A percentile compares a stretch with the other conserved stretches of the same genome.
Conservation (phyloP, 2,888 invertebrate species). For the Herminia tarsipennalis region DNA sequence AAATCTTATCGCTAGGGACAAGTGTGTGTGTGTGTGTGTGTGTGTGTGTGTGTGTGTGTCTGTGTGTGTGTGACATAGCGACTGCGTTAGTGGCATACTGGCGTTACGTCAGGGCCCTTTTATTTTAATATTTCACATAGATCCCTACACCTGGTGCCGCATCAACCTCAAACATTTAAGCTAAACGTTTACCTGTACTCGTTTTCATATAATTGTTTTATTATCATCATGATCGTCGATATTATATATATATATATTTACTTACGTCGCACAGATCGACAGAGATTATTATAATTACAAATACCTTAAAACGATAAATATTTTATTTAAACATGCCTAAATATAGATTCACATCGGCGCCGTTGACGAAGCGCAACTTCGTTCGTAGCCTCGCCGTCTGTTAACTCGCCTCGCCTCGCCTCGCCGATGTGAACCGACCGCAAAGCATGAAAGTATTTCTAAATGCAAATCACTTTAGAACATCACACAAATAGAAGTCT, state of each 20-base stretch:
- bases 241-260: not conserved
- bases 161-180: slow-evolving; percentile 1
- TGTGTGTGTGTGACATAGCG: too few relatives aligned
- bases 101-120: too few relatives aligned
- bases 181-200: slow-evolving; percentile 14
- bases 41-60: too few relatives aligned
- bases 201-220: slow-evolving; percentile 7
- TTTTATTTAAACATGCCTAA: slow-evolving; percentile 16
- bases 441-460: too few relatives aligned
- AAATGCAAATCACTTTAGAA: too few relatives aligned
- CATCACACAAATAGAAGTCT: too few relatives aligned
- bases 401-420: too few relatives aligned
- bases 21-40: not conserved
- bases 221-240: not conserved
- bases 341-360: slow-evolving; percentile 3
- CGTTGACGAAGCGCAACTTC: not conserved
- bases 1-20: too few relatives aligned
- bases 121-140: not conserved
- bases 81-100: too few relatives aligned
- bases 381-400: too few relatives aligned
- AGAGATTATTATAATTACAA: slow-evolving; percentile 16
- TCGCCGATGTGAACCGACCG: too few relatives aligned
- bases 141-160: not conserved
- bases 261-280: slow-evolving; percentile 8
- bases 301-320: slow-evolving; percentile 11